phyloP scores from a whole-genome alignment of 2,888 invertebrate species.

The Pandemis cinnamomeana region DNA sequence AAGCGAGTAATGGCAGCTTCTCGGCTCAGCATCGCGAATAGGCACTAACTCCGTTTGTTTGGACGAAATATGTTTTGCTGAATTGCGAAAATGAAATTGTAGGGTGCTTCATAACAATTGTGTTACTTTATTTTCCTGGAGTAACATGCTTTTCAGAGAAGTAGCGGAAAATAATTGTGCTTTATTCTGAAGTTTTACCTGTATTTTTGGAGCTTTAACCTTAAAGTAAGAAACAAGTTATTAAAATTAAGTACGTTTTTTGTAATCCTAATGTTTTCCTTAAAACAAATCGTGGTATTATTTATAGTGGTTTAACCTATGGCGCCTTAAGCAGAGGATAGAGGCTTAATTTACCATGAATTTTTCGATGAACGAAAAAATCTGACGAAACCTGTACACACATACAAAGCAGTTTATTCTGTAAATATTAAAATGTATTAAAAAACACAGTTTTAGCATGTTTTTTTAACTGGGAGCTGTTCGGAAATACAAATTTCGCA shows the following conservation, averaged over 20 bases:
- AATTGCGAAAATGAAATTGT: constrained; percentile 25
- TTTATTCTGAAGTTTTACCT: constrained; percentile 1
- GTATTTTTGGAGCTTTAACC: neutral
- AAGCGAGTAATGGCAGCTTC: constrained; percentile 28
- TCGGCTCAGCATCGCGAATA: constrained; percentile 30
- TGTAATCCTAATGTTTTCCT: neutral
- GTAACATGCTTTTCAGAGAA: neutral
- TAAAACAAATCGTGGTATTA: too few relatives aligned
- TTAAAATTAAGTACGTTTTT: neutral
- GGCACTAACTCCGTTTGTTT: constrained; percentile 31
- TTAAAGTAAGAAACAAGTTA: neutral
- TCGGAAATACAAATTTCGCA: too few relatives aligned
- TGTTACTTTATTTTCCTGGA: constrained; percentile 9
- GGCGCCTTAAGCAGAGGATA: too few relatives aligned
- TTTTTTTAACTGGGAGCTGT: too few relatives aligned
- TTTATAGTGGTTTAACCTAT: too few relatives aligned
- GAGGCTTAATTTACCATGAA: too few relatives aligned
- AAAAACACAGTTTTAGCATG: too few relatives aligned
- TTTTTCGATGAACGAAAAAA: too few relatives aligned
- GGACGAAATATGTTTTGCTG: constrained; percentile 33
- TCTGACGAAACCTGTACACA: too few relatives aligned
- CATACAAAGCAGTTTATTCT: too few relatives aligned
- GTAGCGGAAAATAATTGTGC: constrained; percentile 1
- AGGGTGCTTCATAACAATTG: constrained; percentile 10
- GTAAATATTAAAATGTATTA: too few relatives aligned